A percentile compares a stretch with the other conserved stretches of the same genome.
phyloP scores from a whole-genome alignment of 1,140 invertebrate genomes.

The Chymomyza costata region DNA sequence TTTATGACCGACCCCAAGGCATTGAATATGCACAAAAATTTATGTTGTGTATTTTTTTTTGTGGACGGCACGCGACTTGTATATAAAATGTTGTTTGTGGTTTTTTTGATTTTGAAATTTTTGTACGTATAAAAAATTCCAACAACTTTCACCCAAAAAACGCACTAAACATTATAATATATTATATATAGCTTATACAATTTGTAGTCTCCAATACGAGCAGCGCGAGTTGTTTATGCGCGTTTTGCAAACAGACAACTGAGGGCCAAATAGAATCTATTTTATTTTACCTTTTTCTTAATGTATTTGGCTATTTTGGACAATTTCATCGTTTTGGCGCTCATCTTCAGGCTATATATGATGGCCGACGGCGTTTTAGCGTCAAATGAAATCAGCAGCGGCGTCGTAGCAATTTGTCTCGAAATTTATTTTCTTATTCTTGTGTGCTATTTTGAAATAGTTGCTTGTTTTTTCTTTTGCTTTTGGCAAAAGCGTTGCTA shows the following conservation, averaged over 20 bases:
- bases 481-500: constrained; percentile 43
- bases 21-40: constrained; percentile 43
- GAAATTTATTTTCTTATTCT: constrained; percentile 2
- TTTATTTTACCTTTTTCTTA: constrained; percentile 70
- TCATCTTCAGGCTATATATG: constrained; percentile 55
- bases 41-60: constrained; percentile 19
- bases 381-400: too few relatives aligned
- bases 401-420: constrained; percentile 3
- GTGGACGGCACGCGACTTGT: constrained; percentile 33
- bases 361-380: constrained; percentile 2
- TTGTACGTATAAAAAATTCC: background rate
- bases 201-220: too few relatives aligned
- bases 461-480: constrained; percentile 15
- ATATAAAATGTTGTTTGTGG: constrained; percentile 37
- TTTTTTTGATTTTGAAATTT: constrained; percentile 10
- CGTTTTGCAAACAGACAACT: too few relatives aligned
- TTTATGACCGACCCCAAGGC: constrained; percentile 29
- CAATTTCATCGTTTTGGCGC: constrained; percentile 68
- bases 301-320: constrained; percentile 74
- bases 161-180: constrained; percentile 1
- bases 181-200: constrained; percentile 6
- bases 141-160: constrained; percentile 51
- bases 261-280: background rate
- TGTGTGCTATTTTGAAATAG: constrained; percentile 16
- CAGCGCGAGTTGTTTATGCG: too few relatives aligned